Conservation (phyloP, 2,113 vertebrate genomes). For the Engystomops pustulosus region DNA sequence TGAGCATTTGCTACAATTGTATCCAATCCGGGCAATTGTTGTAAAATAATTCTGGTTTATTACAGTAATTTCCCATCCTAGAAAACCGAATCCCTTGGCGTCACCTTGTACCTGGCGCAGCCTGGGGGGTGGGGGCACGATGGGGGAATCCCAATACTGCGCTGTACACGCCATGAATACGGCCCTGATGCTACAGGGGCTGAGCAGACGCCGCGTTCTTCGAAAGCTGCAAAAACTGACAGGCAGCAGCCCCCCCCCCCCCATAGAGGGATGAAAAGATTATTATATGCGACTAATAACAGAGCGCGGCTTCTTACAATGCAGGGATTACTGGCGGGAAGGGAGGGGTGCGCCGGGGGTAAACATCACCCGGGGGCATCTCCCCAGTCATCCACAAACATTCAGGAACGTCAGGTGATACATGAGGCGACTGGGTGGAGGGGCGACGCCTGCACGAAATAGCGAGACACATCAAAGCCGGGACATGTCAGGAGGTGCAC, state of each 20-base stretch:
- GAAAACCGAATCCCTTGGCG: no score
- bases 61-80: no score
- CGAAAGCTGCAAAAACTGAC: neutral
- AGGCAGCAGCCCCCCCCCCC: neutral
- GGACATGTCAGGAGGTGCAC: neutral
- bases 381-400: neutral
- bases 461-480: neutral
- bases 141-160: no score
- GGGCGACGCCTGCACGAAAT: neutral
- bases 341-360: neutral
- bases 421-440: neutral
- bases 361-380: conserved; percentile 8
- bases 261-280: conserved; percentile 23
- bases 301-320: neutral
- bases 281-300: conserved; percentile 23
- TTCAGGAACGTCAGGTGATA: neutral
- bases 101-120: no score
- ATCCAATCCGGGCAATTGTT: no score
- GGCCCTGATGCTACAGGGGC: neutral
- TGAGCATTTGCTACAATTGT: no score
- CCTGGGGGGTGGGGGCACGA: no score
- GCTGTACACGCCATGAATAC: neutral
- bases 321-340: neutral
- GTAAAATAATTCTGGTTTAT: no score
- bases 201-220: conserved; percentile 19